Evolutionary conservation across 2,113 vertebrate genomes (phyloP), one percentile per base, ranked within the genome.

Genomic region (Thunnus thynnus): DNA sequence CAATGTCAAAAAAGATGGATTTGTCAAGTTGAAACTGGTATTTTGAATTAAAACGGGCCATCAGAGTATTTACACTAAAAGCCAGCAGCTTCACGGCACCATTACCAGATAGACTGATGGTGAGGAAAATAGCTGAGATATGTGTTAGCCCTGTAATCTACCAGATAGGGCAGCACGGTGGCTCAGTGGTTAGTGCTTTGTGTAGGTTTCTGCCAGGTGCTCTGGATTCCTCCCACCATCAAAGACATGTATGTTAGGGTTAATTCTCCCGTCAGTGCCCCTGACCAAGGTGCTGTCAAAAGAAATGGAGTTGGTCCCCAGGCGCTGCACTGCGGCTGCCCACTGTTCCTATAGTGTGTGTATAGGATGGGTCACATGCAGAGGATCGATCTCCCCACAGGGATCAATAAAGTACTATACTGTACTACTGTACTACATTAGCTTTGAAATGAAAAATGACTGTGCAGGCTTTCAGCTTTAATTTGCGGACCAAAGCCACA

Each of bases 21-120:
- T 52, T 55, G n/a, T 72, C 61, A 72, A 18, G 58, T 75, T 84
- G 27, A 30, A 76, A 76, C 54, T 57, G 69, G 9, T 25, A 58
- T 58, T 58, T 11, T 57, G 32, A 84, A 60, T 74, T 56, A 70
- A 72, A 78, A 77, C 6, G 63, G 18, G 51, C 18, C 17, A 22
- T 82, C 22, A 6, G 8, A 63, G 48, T 52, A 58, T 73, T 56
- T 69, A 71, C 0, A 1, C 62, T 62, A 27, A 80, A 78, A 72
- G 65, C 25, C 44, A 27, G 60, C 44, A 27, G 30, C 20, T 61
- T 61, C 27, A 64, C 64, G 65, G 32, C 0, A 0, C 72, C 69
- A 83, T 85, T 68, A 70, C 74, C 32, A 86, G 50, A 60, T 20
- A 36, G 8, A 36, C 8, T 61, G 63, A 47, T 25, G 32, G 16